Base-by-base conservation (phyloP, 2,113 vertebrate species). In the Chloropsis hardwickii region DNA sequence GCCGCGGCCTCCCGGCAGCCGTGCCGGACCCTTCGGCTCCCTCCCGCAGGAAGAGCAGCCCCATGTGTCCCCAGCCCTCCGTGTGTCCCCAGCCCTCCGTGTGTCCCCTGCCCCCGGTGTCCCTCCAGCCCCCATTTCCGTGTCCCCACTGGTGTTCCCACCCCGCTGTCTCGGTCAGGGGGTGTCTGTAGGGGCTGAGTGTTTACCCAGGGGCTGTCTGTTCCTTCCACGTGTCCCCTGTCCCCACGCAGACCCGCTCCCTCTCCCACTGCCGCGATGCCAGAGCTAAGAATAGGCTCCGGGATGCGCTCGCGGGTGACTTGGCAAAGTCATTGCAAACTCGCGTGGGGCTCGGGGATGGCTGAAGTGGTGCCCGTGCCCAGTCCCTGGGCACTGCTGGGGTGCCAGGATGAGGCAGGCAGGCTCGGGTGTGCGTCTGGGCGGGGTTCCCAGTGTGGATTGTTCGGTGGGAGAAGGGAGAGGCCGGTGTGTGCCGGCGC, bases 261-360 rank as follows among this genome's bases (percentile, higher is more conserved):
- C 60, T 74, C 81, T 40, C 64, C 70, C 91, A 6, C 72, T 1
- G 31, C 86, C 5, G 9, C 18, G 56, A 2, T 64, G 81, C 37
- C 81, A 57, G 61, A 67, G 35, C 86, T 39, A 87, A 72, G 89
- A 79, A 79, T 6, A 35, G 81, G 77, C 53, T 57, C 24, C 2
- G 23, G 91, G 71, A 69, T 73, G 70, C n/a, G 6, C 8, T 35
- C 16, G 73, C 28, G 44, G 88, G 93, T 79, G 95, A 91, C 91
- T 91, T 95, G 84, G 51, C 81, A 47, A 95, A 96, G 95, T 95
- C 81, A 9, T 2, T 2, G 35, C 61, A 47, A 95, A 92, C 81
- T 88, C 37, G 53, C 2, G 6, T 1, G 45, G 37, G n/a, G 77
- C 73, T 76, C 1, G 9, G 11, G 10, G 61, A 13, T 6, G 20